Evolutionary conservation across 2,888 invertebrate genomes (phyloP), one percentile per base, ranked within the genome.

Genomic region (Eudemis profundana): DNA sequence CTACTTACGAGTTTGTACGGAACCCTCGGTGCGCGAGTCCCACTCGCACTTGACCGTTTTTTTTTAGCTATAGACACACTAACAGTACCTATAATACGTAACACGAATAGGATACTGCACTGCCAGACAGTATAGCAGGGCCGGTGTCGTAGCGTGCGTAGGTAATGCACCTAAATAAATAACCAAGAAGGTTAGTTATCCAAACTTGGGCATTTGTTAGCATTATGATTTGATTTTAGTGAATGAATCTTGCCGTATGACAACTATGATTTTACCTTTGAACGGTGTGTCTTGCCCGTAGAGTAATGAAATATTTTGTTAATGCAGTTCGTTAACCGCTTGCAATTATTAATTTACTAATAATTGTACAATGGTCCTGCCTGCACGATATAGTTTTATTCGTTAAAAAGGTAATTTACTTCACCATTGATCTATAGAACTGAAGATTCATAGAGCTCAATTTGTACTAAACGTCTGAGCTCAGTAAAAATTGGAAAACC

Each of bases 191-290:
- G 8, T 8, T 10, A 8, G 8, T 7, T 33, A 33, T 33, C 33
- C 33, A 33, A 33, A 33, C 5, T 33, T 33, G 5, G 23, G 33
- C 4, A 8, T 29, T 29, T 29, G 29, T 29, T 29, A 29, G 29
- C 10, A 7, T 27, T 33, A 10, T 7, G 3, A 8, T 33, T n/a
- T n/a, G n/a, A n/a, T n/a, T n/a, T n/a, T n/a, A n/a, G n/a, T n/a
- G n/a, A n/a, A n/a, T n/a, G n/a, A n/a, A n/a, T n/a, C n/a, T n/a
- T n/a, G n/a, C n/a, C n/a, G n/a, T n/a, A n/a, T n/a, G n/a, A n/a
- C n/a, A 27, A 15, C 23, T n/a, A 40, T 27, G 54, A 29, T 56
- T 56, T 56, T 29, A 56, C 15, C 14, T 36, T 53, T 23, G 38
- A n/a, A 53, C 21, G 29, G 12, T 23, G 4, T 42, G 8, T 44